Percentiles rank a stretch among this genome's conserved stretches.
These are phyloP conservation scores for Lethenteron camtschaticum DNA, from an alignment of 2,113 vertebrate genomes.

Conservation along the genomic window DNA sequence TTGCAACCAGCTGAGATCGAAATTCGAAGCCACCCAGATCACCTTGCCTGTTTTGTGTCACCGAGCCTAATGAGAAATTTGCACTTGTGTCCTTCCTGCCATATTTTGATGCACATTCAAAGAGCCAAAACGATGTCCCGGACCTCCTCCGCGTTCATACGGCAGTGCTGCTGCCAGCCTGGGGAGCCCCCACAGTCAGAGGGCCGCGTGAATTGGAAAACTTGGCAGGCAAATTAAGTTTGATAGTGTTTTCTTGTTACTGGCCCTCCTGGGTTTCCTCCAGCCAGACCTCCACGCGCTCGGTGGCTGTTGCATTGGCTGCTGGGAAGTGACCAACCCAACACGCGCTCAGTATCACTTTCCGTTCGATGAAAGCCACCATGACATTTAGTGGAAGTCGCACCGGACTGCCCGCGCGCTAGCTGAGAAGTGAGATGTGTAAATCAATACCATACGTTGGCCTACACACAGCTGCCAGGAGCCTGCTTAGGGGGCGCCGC, in stretches of 20 bases:
- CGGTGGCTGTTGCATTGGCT: neutral
- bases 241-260: conserved; percentile 6
- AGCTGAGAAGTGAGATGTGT: too few relatives aligned
- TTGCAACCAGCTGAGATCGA: conserved; percentile 6
- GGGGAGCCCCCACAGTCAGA: neutral
- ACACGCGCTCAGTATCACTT: neutral
- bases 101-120: too few relatives aligned
- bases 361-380: conserved; percentile 3
- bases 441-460: too few relatives aligned
- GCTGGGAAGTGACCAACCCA: conserved; percentile 4
- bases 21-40: conserved; percentile 3
- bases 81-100: too few relatives aligned
- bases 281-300: neutral
- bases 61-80: too few relatives aligned
- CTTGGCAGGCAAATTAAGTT: conserved; percentile 2
- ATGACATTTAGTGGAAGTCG: neutral
- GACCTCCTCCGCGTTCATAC: too few relatives aligned
- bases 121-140: too few relatives aligned
- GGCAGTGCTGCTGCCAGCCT: too few relatives aligned
- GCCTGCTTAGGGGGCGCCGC: too few relatives aligned
- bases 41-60: conserved; percentile 1
- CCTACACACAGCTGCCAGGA: too few relatives aligned
- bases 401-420: too few relatives aligned
- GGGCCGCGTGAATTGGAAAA: neutral
- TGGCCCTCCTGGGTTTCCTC: neutral